Base-by-base conservation (phyloP, 2,888 invertebrate genomes). In the Eucriotettix oculatus region DNA sequence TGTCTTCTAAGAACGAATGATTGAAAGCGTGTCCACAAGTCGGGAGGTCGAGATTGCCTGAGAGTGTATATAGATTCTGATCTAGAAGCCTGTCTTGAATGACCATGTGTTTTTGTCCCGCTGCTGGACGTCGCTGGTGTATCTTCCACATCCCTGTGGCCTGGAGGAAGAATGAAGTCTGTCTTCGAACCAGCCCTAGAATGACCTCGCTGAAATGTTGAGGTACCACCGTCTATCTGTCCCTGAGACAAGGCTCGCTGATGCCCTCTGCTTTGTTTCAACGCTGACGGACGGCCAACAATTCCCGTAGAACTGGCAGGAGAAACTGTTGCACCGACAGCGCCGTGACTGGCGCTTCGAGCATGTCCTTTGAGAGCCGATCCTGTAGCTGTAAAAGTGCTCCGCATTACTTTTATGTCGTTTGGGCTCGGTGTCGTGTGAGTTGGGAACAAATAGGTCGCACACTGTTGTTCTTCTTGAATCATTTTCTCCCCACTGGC, bases 61-160 rank as follows among this genome's bases (percentile, higher is more conserved):
- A 93, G 78, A 3, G 92, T 92, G 74, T 92, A 93, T 65, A 92
- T 90, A 60, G 90, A 90, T 73, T 93, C 92, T 10, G 90, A 88
- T 66, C 90, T 83, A 14, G 90, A 90, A 1, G 90, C 90, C 73
- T 90, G 90, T n/a, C 91, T 81, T 9, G 90, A 88, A 73, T 90
- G 90, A 3, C 87, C 84, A 60, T 80, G 79, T 53, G 48, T 53
- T 56, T 75, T 77, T 3, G 78, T 76, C 68, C 74, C 68, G 66
- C 79, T 72, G 68, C 75, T 77, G 52, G 78, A 75, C 2, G 76
- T 73, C 64, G 71, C 74, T 53, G 73, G 76, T 56, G 72, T 72
- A 70, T 68, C 63, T 61, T 74, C 71, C 43, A 78, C 75, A 65
- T 90, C 90, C 66, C 89, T 84, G 72, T 92, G 90, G 0, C 89